Conservation (phyloP, 1,140 invertebrate genomes). For the Aphis craccivora region DNA sequence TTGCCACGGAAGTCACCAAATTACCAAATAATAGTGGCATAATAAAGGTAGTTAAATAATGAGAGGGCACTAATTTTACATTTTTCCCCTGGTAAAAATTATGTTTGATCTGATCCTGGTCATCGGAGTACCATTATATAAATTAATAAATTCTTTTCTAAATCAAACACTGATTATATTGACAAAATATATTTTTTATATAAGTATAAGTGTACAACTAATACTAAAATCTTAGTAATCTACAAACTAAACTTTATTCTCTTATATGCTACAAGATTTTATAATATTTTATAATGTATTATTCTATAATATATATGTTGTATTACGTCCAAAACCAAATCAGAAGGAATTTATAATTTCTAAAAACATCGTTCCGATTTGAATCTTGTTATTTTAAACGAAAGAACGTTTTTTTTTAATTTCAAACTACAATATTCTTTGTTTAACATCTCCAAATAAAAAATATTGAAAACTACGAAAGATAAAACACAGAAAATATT, state of each 20-base stretch:
- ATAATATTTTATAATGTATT: neutral
- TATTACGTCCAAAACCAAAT: neutral
- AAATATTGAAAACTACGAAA: conserved; percentile 1
- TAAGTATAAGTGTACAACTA: neutral
- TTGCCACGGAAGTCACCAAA: too few species aligned
- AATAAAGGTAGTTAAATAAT: too few species aligned
- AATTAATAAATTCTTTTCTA: too few species aligned
- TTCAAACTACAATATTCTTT: conserved; percentile 24
- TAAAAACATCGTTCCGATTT: neutral
- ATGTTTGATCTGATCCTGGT: too few species aligned
- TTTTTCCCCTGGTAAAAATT: too few species aligned
- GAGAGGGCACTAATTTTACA: too few species aligned
- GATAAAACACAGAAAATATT: conserved; percentile 31
- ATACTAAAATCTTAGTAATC: neutral
- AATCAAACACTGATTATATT: neutral
- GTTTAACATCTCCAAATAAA: conserved; percentile 22
- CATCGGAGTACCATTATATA: too few species aligned
- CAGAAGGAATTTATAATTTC: neutral
- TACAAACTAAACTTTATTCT: neutral
- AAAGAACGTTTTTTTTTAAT: neutral
- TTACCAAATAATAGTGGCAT: too few species aligned
- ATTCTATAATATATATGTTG: neutral
- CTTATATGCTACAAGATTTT: neutral
- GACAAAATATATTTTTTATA: neutral
- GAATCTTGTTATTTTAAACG: conserved; percentile 9